Evolutionary conservation across 2,113 vertebrate species (phyloP).

Genomic region (Prionailurus bengalensis): DNA sequence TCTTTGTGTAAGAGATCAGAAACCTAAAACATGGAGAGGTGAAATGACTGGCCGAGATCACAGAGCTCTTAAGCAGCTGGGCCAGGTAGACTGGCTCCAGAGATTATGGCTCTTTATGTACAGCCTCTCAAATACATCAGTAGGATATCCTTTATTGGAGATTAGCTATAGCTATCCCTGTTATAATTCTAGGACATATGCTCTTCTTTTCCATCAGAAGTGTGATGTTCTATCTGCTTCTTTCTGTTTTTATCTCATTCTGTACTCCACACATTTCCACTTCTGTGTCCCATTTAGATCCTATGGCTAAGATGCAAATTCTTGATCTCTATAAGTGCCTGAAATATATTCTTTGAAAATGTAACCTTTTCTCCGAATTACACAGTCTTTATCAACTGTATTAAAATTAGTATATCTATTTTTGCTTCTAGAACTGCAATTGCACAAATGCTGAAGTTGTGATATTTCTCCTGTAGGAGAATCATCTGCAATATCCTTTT

Average conservation of each 20-base stretch:
- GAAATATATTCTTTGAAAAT: slow-evolving; percentile 11
- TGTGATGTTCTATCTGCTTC: not conserved
- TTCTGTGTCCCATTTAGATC: not conserved
- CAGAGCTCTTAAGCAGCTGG: not conserved
- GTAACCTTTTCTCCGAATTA: not conserved
- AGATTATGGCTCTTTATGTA: not conserved
- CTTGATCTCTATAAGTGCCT: not conserved
- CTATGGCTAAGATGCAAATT: not conserved
- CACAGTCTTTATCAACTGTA: not conserved
- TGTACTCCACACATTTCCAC: not conserved
- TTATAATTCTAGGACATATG: not conserved
- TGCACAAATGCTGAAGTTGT: not conserved
- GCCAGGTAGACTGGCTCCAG: not conserved
- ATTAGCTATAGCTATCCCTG: not conserved
- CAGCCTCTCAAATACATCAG: not conserved
- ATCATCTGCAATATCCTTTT: not conserved
- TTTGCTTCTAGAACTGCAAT: slow-evolving; percentile 9
- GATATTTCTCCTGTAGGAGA: not conserved
- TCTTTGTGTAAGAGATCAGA: not conserved
- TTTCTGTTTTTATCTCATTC: not conserved
- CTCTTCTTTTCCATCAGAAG: not conserved
- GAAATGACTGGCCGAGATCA: not conserved
- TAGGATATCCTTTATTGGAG: not conserved
- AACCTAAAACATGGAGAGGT: slow-evolving; percentile 2
- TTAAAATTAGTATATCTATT: slow-evolving; percentile 21